Percentiles rank a stretch among this genome's conserved stretches.
Conservation (phyloP, 2,888 invertebrate genomes). For the Zaprionus obscuricornis region DNA sequence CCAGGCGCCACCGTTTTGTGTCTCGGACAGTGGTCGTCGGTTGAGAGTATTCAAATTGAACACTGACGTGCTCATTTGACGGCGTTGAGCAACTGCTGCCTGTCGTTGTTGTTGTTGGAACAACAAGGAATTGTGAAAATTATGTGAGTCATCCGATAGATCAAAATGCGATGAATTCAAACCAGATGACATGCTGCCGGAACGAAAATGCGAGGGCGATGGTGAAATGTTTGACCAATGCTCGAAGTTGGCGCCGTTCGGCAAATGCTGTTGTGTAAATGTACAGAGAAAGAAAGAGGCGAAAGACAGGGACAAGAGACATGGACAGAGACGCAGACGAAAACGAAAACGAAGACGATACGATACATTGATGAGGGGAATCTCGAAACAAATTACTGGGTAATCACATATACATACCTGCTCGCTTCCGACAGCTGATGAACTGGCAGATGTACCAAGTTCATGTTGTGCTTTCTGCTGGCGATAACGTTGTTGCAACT, state of each 20-base stretch:
- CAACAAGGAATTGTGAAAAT: constrained; percentile 80
- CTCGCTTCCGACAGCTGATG: constrained; percentile 46
- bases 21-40: constrained; percentile 75
- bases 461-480: constrained; percentile 85
- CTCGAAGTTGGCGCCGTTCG: constrained; percentile 76
- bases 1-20: constrained; percentile 61
- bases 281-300: constrained; percentile 50
- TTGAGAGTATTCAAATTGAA: constrained; percentile 84
- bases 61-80: constrained; percentile 84
- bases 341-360: constrained; percentile 23
- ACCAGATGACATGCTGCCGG: constrained; percentile 83
- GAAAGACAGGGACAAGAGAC: constrained; percentile 43
- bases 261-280: constrained; percentile 53
- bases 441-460: constrained; percentile 53
- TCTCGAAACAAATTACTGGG: neutral
- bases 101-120: constrained; percentile 76
- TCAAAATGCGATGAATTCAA: constrained; percentile 83
- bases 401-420: constrained; percentile 63
- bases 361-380: constrained; percentile 47
- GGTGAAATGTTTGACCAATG: constrained; percentile 83
- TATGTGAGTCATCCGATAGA: constrained; percentile 81
- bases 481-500: constrained; percentile 85
- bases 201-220: constrained; percentile 83
- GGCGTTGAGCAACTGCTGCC: constrained; percentile 65
- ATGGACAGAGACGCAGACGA: constrained; percentile 6